Conservation (phyloP, 2,888 invertebrate genomes). For the Pegoplata infirma region DNA sequence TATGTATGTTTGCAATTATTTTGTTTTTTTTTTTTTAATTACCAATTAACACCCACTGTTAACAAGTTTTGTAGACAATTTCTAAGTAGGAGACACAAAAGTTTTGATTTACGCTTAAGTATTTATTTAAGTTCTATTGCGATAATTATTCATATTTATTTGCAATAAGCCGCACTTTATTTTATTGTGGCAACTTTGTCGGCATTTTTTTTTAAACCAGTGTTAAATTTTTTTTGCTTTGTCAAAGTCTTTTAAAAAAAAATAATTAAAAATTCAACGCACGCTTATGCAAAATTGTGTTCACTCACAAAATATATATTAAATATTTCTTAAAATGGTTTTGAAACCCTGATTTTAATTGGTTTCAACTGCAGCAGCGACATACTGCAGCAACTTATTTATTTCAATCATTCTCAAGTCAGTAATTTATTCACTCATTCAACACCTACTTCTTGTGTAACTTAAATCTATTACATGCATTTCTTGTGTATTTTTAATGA, state of each 20-base stretch:
- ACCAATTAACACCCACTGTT: constrained; percentile 57
- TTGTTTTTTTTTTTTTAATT: constrained; percentile 26
- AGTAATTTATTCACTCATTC: constrained; percentile 44
- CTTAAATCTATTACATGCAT: neutral
- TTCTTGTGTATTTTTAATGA: neutral
- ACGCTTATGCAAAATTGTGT: constrained; percentile 47
- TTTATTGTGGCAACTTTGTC: constrained; percentile 41
- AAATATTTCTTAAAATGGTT: constrained; percentile 37
- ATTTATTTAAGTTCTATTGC: neutral
- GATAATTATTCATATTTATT: constrained; percentile 1
- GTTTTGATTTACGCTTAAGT: constrained; percentile 4
- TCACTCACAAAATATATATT: constrained; percentile 25
- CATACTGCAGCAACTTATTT: constrained; percentile 24
- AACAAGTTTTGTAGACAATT: constrained; percentile 33
- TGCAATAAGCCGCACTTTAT: constrained; percentile 19
- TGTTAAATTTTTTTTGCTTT: neutral
- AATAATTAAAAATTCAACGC: constrained; percentile 54
- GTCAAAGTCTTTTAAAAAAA: neutral
- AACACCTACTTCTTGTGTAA: constrained; percentile 47
- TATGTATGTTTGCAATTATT: no score
- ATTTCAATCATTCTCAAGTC: constrained; percentile 4
- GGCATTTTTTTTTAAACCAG: constrained; percentile 24
- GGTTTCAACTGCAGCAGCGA: constrained; percentile 37
- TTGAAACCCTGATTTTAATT: constrained; percentile 53
- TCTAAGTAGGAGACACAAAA: constrained; percentile 21